phyloP scores from a whole-genome alignment of 2,888 invertebrate genomes.

The Pachydiplax longipennis region DNA sequence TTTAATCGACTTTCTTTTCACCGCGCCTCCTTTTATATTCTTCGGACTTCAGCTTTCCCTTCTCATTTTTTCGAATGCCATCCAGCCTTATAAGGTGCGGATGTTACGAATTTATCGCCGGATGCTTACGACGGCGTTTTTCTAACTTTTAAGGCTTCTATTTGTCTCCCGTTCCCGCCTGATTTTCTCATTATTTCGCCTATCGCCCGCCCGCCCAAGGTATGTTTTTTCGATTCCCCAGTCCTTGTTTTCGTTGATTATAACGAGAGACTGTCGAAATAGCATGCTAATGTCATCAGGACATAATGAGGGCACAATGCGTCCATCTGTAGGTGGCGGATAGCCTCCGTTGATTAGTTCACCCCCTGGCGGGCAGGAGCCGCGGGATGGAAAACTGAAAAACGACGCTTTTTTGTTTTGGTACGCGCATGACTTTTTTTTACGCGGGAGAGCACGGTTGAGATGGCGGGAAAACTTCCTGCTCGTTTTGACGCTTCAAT shows the following conservation, averaged over 20 bases:
- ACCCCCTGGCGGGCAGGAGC: neutral
- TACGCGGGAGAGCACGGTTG: neutral
- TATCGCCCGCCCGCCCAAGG: neutral
- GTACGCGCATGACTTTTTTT: neutral
- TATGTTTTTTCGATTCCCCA: constrained; percentile 8
- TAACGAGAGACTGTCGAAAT: constrained; percentile 1
- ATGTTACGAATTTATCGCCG: neutral
- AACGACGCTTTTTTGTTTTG: neutral
- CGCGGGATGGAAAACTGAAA: neutral
- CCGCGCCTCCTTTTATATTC: neutral
- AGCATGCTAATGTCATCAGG: constrained; percentile 19
- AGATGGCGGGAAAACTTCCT: neutral
- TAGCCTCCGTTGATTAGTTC: neutral
- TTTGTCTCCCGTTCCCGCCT: neutral
- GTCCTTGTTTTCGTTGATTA: neutral
- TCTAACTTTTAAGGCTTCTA: neutral
- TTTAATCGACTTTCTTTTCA: neutral
- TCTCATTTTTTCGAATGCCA: neutral
- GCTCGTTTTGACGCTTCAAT: neutral
- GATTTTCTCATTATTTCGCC: neutral
- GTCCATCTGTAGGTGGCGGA: neutral
- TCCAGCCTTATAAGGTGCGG: neutral
- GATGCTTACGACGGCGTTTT: neutral
- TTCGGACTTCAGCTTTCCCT: neutral
- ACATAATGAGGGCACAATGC: constrained; percentile 18